Evolutionary conservation across 2,888 invertebrate genomes (phyloP), one percentile per base, ranked within the genome.

Genomic region (Scaptomyza flava): DNA sequence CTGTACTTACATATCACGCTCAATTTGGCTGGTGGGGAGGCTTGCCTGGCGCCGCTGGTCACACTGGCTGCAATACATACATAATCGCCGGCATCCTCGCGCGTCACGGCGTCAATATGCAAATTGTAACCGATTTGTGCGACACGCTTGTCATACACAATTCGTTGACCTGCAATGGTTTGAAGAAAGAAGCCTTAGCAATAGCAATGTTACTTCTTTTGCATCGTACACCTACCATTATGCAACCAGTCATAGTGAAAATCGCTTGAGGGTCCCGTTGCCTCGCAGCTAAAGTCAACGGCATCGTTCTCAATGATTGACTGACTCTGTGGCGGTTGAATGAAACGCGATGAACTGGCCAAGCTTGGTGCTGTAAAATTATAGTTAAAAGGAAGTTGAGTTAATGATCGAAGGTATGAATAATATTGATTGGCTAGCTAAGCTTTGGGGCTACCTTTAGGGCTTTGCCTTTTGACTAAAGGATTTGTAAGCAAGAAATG

Each of bases 41-140:
- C 92, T 81, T 91, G 91, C 70, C 92, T 89, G 81, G 92, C 92
- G 68, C 92, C 92, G 79, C 89, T 92, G 72, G 89, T 83, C 72
- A 79, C 79, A 79, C 90, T 91, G 72, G 91, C 90, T 51, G 92
- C 92, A 75, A 92, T 92, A 74, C 92, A 92, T 64, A 91, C 89
- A 81, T 91, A 92, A 78, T 91, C 91, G 36, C 92, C 92, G 65
- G 72, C 87, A 87, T 92, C 92, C 51, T 82, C 85, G 68, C 89
- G 89, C 68, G 87, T 81, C 78, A 89, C 90, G 34, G 89, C 72
- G 67, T 90, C 90, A 71, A 92, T 87, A 86, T 91, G 91, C 81
- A 92, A 90, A 90, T 91, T 90, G 70, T 90, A 87, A 63, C 85
- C 91, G 72, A 90, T 87, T 87, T 90, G 91, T 80, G 87, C 86